These are phyloP conservation scores for Troides helena DNA, from an alignment of 2,888 invertebrate species.

Conservation along the genomic window DNA sequence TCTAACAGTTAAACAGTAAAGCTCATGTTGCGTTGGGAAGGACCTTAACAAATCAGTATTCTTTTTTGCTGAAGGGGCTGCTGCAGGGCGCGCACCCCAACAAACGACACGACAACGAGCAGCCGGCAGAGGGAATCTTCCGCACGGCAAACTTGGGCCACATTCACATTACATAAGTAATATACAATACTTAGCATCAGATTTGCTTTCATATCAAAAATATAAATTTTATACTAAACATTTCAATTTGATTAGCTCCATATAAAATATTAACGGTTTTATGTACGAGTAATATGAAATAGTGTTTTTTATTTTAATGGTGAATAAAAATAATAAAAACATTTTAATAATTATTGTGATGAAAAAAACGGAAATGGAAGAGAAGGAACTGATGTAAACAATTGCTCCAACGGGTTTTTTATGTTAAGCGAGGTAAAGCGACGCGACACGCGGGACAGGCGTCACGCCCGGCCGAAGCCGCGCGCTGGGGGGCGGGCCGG, in stretches of 20 bases:
- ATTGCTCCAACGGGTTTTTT: background rate
- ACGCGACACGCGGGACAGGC: no score
- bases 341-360: background rate
- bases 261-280: background rate
- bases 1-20: background rate
- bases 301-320: background rate
- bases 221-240: background rate
- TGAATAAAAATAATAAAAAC: background rate
- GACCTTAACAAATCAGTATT: background rate
- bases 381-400: background rate
- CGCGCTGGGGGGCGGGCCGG: no score
- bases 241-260: background rate
- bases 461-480: no score
- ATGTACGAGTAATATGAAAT: background rate
- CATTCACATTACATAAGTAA: background rate
- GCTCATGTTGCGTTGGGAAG: background rate
- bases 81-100: background rate
- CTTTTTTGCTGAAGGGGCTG: background rate
- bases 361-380: background rate
- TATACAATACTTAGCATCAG: slow-evolving; percentile 17
- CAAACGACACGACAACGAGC: background rate
- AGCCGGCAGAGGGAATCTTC: background rate
- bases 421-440: background rate
- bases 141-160: background rate
- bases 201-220: background rate